Conservation (phyloP, 2,888 invertebrate genomes). For the Lottia gigantea region DNA sequence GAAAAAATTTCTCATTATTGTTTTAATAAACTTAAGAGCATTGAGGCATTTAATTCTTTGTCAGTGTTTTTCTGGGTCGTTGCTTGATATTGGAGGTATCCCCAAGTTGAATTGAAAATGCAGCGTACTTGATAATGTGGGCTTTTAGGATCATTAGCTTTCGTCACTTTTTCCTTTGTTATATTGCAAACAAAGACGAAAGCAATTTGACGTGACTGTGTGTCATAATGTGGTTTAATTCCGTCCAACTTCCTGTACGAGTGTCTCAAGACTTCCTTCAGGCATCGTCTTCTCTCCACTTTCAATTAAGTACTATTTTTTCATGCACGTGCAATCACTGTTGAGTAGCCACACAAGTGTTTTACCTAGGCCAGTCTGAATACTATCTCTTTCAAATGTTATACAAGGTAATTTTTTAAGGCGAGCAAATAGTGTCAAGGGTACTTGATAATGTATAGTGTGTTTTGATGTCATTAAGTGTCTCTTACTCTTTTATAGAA, state of each 20-base stretch:
- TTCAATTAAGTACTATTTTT: neutral
- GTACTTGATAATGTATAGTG: constrained; percentile 6
- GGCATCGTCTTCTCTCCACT: constrained; percentile 10
- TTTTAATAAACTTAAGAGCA: constrained; percentile 18
- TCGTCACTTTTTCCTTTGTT: constrained; percentile 22
- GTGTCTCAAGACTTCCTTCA: constrained; percentile 14
- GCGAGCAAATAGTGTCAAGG: neutral
- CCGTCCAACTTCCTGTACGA: constrained; percentile 21
- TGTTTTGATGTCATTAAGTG: too few relatives aligned
- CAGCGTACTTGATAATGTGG: constrained; percentile 17
- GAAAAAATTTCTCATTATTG: constrained; percentile 21
- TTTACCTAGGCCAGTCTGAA: neutral
- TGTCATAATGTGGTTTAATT: constrained; percentile 21
- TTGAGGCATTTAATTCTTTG: constrained; percentile 23
- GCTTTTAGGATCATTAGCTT: constrained; percentile 23
- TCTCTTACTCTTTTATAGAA: too few relatives aligned
- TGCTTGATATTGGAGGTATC: constrained; percentile 19
- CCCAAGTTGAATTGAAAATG: constrained; percentile 12
- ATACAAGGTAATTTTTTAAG: too few relatives aligned
- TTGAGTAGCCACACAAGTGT: neutral
- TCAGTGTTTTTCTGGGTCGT: constrained; percentile 24
- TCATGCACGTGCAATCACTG: constrained; percentile 2
- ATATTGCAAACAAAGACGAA: constrained; percentile 23
- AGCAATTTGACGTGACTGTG: constrained; percentile 23
- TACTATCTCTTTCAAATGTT: too few relatives aligned